Evolutionary conservation across 2,888 invertebrate genomes (phyloP).

Genomic region (Drosophila anceps): DNA sequence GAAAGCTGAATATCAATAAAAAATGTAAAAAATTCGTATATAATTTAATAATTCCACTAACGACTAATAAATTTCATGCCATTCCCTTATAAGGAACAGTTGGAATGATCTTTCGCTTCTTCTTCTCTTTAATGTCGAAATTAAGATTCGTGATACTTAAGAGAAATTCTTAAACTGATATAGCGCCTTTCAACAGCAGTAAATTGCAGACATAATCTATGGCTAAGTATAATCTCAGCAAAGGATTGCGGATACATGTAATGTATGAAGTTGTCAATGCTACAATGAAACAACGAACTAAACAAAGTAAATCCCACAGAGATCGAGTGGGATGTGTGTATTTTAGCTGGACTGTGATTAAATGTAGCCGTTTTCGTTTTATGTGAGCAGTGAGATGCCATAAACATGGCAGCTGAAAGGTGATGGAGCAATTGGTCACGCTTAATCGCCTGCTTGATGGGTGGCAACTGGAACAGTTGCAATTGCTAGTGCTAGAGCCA

Average conservation of each 20-base stretch:
- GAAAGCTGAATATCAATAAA: too few species aligned
- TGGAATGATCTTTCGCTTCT: too few species aligned
- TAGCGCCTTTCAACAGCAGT: not conserved
- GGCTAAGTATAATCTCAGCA: constrained; percentile 30
- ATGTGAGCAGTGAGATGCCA: constrained; percentile 42
- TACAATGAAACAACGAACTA: constrained; percentile 15
- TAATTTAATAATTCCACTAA: too few species aligned
- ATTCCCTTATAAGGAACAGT: too few species aligned
- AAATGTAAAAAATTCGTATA: too few species aligned
- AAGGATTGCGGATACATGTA: constrained; percentile 21
- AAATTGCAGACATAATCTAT: constrained; percentile 24
- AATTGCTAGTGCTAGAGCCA: constrained; percentile 5
- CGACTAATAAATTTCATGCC: too few species aligned
- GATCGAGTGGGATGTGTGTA: constrained; percentile 15
- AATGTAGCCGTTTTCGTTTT: constrained; percentile 59
- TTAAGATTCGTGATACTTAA: constrained; percentile 1
- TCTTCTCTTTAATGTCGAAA: not conserved
- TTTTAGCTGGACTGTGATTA: constrained; percentile 57
- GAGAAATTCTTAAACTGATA: not conserved
- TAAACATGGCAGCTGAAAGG: constrained; percentile 62
- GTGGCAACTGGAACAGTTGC: constrained; percentile 12
- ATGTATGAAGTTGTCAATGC: constrained; percentile 68
- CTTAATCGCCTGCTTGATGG: constrained; percentile 70
- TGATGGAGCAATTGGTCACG: constrained; percentile 74
- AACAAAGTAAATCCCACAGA: constrained; percentile 25